Percentiles rank a stretch among this genome's conserved stretches.
phyloP scores from a whole-genome alignment of 2,113 vertebrate species.

The Elephantulus edwardii region DNA sequence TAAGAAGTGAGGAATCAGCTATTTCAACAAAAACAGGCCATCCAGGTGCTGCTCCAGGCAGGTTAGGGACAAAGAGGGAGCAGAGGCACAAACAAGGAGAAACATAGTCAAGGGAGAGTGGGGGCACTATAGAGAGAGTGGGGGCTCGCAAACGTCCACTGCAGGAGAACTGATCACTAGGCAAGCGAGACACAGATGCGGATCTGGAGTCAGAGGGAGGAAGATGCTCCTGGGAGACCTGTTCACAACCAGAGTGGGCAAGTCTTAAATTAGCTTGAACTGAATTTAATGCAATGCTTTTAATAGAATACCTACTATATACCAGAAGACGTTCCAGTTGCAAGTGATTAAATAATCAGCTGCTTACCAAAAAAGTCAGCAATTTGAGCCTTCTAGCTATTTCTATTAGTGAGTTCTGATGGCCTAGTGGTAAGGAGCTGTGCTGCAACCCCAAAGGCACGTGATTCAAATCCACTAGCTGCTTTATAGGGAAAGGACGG shows the following conservation, averaged over 20 bases:
- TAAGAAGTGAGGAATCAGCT: constrained; percentile 45
- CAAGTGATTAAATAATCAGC: too few species aligned
- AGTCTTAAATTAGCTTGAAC: not conserved
- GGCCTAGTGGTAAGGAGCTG: too few species aligned
- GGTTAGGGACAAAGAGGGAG: not conserved
- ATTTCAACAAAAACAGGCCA: not conserved
- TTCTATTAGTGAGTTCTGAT: too few species aligned
- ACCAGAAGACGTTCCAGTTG: too few species aligned
- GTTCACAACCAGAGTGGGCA: not conserved
- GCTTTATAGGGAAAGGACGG: too few species aligned
- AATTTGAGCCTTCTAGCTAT: too few species aligned
- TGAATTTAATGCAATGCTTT: not conserved
- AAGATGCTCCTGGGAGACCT: not conserved
- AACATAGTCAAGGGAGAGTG: not conserved
- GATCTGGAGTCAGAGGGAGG: not conserved
- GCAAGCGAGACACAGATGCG: not conserved
- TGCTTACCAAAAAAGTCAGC: too few species aligned
- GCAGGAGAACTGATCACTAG: rapidly evolving
- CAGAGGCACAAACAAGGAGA: not conserved
- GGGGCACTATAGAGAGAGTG: not conserved
- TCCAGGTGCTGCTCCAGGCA: not conserved
- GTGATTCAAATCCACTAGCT: too few species aligned
- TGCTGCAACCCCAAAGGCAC: too few species aligned
- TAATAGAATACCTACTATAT: not conserved
- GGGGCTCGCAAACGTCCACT: not conserved